Base-by-base conservation (phyloP, 2,888 invertebrate genomes). In the Mythimna albipuncta region DNA sequence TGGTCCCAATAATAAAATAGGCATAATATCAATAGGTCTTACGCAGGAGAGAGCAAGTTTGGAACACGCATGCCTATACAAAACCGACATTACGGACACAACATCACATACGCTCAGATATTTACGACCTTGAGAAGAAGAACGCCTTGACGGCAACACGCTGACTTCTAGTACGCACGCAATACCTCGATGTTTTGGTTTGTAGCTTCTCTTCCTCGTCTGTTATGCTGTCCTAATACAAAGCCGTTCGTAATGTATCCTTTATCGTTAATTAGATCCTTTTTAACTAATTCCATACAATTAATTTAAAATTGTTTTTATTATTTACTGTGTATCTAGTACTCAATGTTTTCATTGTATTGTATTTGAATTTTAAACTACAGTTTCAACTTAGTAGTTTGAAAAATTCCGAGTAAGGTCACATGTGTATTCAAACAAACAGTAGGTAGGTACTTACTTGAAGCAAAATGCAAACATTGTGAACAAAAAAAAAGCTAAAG, bases 71-170 rank as follows among this genome's bases (percentile, higher is more conserved):
- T 64, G 68, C 35, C 61, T 69, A 68, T 68, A 76, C 63, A 66
- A 66, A 64, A 69, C 62, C 58, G 62, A 72, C 66, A 64, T 72
- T 47, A 77, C 61, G 55, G 69, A 65, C 66, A 63, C 73, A 75
- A 78, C 72, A 84, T 64, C 75, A 69, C 75, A 78, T 78, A 77
- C 64, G 59, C 69, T 77, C 73, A 65, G 38, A 82, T 75, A 73
- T 72, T 76, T 75, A 81, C 83, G 80, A 75, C 88, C 88, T 87
- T 87, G 83, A 38, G 66, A 79, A 84, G 85, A 81, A 79, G 87
- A 83, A 79, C 82, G 82, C 88, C 88, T 87, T 88, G 87, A 82
- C 78, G 67, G 72, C 52, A 67, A 72, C 81, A 81, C 74, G 76
- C 77, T 69, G 80, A 71, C 75, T 75, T 75, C 74, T 76, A 84